Base-by-base conservation (phyloP, 2,888 invertebrate genomes). In the Calliopum simillimum region DNA sequence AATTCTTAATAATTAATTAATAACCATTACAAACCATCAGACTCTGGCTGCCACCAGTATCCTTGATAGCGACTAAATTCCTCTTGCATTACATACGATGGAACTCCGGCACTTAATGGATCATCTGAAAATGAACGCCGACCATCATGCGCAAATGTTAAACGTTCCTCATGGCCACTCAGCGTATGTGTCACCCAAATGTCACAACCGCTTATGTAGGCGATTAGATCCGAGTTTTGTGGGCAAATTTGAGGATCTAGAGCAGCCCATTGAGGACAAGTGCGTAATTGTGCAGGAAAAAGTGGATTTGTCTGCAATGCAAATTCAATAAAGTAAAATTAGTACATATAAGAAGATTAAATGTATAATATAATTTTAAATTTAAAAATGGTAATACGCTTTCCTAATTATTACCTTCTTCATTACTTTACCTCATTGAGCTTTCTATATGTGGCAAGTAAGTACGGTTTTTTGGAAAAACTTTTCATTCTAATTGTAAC, bases 21-120 rank as follows among this genome's bases (percentile, higher is more conserved):
- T 44, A 19, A 44, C 14, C 1, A 25, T 55, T 11, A 69, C 23
- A 69, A 79, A 91, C 91, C 91, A 74, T 89, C 88, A 59, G 90
- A 89, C 75, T 89, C 88, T 0, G 97, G 96, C 81, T 97, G 96
- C 99, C 99, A 99, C 99, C 99, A 99, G 86, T 96, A 98, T 0
- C 98, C 99, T 70, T 95, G 95, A 85, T 97, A 99, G 46, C 98
- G 88, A 75, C 94, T 94, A 86, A 99, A 98, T 87, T 99, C 99
- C 85, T 99, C 99, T 86, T 99, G 99, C 84, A 97, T 97, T 0
- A 99, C 97, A 86, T 98, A 99, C 2, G 97, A 97, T 0, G 99
- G 98, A n/a, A 96, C 93, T 0, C 99, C 99, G 0, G 98, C 96
- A 79, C 93, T 94, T 0, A 93, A 86, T 0, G 96, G 95, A 85